Conservation (phyloP, 1,140 invertebrate species). For the Drosophila parvula region DNA sequence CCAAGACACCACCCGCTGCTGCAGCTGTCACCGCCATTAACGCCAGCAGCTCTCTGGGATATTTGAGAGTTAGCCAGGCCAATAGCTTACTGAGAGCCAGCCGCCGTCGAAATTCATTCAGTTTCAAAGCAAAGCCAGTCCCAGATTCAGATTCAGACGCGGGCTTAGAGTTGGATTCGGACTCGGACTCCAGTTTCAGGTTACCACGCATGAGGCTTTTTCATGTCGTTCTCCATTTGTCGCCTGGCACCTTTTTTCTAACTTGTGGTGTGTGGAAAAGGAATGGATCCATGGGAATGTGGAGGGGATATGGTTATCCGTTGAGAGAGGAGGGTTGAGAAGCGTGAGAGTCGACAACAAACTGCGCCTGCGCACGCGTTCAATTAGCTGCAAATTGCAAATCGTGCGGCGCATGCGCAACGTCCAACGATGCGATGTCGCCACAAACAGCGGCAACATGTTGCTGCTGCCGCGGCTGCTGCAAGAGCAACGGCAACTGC, state of each 20-base stretch:
- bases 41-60: slow-evolving; percentile 3
- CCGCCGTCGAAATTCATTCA: slow-evolving; percentile 76
- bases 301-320: slow-evolving; percentile 13
- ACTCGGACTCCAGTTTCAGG: slow-evolving; percentile 52
- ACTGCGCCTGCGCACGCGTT: slow-evolving; percentile 79
- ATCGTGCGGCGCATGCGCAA: slow-evolving; percentile 79
- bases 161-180: slow-evolving; percentile 23
- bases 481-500: slow-evolving; percentile 39
- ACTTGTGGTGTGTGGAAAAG: slow-evolving; percentile 25
- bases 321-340: slow-evolving; percentile 26
- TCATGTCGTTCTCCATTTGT: slow-evolving; percentile 66
- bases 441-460: slow-evolving; percentile 67
- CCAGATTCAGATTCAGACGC: slow-evolving; percentile 53
- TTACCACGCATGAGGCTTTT: slow-evolving; percentile 60
- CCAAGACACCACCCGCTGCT: slow-evolving; percentile 42
- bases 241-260: slow-evolving; percentile 57
- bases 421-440: slow-evolving; percentile 56
- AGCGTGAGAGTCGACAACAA: slow-evolving; percentile 66
- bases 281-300: background rate
- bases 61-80: background rate
- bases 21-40: slow-evolving; percentile 43
- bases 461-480: slow-evolving; percentile 50
- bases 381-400: slow-evolving; percentile 82
- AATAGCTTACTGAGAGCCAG: slow-evolving; percentile 23
- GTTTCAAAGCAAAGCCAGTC: slow-evolving; percentile 57